Conservation (phyloP, 2,113 vertebrate genomes). For the Sceloporus tristichus region DNA sequence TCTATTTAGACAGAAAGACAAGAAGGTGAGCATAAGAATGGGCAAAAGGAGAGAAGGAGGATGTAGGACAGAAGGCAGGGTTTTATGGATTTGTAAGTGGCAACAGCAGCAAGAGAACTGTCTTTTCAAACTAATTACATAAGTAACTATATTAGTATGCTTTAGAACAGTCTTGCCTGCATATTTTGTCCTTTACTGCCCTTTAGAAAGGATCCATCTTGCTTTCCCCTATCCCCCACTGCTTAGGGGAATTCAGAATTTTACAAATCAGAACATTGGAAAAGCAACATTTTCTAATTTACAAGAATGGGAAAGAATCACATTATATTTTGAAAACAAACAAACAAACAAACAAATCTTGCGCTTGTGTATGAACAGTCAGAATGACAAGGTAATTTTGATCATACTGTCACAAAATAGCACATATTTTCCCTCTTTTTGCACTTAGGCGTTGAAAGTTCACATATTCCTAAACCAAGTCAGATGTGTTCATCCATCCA, state of each 20-base stretch:
- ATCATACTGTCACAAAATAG: not conserved
- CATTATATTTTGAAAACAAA: not conserved
- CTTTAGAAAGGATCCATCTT: not conserved
- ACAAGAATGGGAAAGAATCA: not conserved
- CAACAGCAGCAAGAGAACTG: not conserved
- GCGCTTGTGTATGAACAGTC: not conserved
- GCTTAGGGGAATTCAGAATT: not conserved
- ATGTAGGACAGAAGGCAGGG: not conserved
- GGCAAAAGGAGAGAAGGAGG: not conserved
- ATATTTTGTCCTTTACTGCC: not conserved
- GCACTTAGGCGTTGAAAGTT: not conserved
- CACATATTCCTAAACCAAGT: not conserved
- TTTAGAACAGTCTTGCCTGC: not conserved
- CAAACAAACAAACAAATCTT: not conserved
- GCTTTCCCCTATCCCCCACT: not conserved
- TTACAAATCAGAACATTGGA: not conserved
- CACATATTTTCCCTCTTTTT: not conserved
- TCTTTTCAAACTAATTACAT: not conserved
- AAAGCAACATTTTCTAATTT: conserved; percentile 18
- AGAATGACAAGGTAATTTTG: conserved; percentile 9
- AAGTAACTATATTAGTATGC: not conserved
- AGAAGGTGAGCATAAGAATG: not conserved
- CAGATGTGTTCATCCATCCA: not conserved
- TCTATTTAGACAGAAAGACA: not conserved
- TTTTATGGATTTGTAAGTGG: not conserved